Base-by-base conservation (phyloP, 2,113 vertebrate genomes). In the Silurus meridionalis region DNA sequence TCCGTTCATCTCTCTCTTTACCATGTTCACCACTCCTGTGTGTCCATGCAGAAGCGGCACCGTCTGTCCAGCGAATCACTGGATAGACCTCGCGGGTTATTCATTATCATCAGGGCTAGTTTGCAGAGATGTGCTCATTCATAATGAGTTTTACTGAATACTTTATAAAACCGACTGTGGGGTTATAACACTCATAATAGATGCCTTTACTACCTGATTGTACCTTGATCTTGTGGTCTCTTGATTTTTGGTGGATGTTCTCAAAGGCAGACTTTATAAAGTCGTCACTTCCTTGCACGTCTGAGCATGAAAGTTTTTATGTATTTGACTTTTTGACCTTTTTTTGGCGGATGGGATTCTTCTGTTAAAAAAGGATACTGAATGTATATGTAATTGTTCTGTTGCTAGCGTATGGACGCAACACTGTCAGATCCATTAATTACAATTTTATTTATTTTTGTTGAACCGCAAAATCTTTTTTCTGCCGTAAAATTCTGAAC, bases 181-280 rank as follows among this genome's bases (percentile, higher is more conserved):
- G 63, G 78, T 81, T 80, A 50, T 72, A 69, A 23, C 37, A 50
- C 28, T 80, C 53, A 80, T 85, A 6, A 37, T 63, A 52, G 57
- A 82, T 81, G 72, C 72, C 58, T 84, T 87, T 67, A 78, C 15
- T 81, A 52, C 53, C 58, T 50, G 80, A 82, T n/a, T 77, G 71
- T 83, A 86, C 53, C 57, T 2, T 57, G 72, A 53, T 46, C 53
- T 85, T 28, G 52, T 80, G 28, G 71, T 13, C 13, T 61, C 37
- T 53, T 58, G 55, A 58, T n/a, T 66, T 37, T 83, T 87, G 80
- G n/a, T 86, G 80, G 57, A 83, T 48, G 86, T 83, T 83, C 85
- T 83, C 71, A 58, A n/a, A 86, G 48, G 58, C 50, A 13, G 58
- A 64, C 28, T 46, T 23, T 63, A 0, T 82, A 25, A 15, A 4